Evolutionary conservation across 23 tunicate genomes (phyloP), one percentile per base, ranked within the genome.

Genomic region (Clavelina lepadiformis): DNA sequence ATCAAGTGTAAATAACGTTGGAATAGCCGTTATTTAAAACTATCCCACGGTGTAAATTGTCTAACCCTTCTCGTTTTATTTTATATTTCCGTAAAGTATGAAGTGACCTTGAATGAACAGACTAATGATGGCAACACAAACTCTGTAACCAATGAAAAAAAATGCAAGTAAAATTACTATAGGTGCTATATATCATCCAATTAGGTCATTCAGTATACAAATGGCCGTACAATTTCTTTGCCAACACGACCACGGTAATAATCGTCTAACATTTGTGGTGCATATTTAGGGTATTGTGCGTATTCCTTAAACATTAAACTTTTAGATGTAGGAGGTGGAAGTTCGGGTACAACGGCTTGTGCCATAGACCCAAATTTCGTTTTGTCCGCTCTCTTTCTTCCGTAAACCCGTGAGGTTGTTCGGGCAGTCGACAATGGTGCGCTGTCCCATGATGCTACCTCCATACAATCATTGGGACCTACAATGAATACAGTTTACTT

Each of bases 271-370:
- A 86, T 86, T 58, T 86, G 95, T 27, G 95, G 95, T 25, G 95
- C 95, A 37, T 86, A 86, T 64, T 86, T 86, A 1, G 95, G 95
- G 57, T 55, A 86, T 37, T 86, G 95, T 37, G 67, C 69, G 27
- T 86, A 86, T 37, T 86, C 95, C 67, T 78, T 86, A 37, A 86
- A 86, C 95, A 86, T 86, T 7, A 77, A 66, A 37, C 75, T 55
- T 55, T 76, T 84, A 18, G 93, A 84, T 1, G 66, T 86, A 8
- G 95, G 80, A 27, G 79, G 59, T 23, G 68, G 37, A 13, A 80
- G 29, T 31, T 86, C 85, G 5, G 95, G 95, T 0, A 77, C 95
- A 26, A 86, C 74, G 23, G 84, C 76, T 24, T 72, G 61, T 30
- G 58, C 79, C 24, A 49, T 51, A 3, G 68, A 37, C 31, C 66